phyloP scores from a whole-genome alignment of 2,888 invertebrate species.

The Acanthosepion esculentum region DNA sequence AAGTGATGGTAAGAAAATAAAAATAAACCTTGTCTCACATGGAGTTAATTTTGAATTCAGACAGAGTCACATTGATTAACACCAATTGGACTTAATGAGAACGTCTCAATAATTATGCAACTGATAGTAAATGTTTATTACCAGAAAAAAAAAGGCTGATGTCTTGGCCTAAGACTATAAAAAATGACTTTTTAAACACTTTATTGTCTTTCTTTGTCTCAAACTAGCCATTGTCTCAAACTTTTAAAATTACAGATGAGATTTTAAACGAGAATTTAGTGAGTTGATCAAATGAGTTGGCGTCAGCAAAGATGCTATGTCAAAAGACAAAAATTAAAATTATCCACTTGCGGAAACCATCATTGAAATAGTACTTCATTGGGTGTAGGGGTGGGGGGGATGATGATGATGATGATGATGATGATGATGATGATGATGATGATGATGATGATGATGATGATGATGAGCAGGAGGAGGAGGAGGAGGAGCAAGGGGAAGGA shows the following conservation, averaged over 20 bases:
- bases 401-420: no score
- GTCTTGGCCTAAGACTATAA: not conserved
- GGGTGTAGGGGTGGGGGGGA: no score
- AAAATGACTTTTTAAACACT: not conserved
- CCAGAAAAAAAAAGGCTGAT: not conserved
- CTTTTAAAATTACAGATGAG: not conserved
- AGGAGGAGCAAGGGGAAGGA: no score
- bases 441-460: no score
- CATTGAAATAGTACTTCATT: no score
- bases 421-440: no score
- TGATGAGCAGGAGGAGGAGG: no score
- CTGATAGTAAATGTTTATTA: not conserved
- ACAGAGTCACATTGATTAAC: not conserved
- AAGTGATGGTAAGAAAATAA: not conserved
- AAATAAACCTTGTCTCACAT: not conserved
- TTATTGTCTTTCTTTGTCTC: not conserved
- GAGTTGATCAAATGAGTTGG: not conserved
- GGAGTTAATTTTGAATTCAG: not conserved
- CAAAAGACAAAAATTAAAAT: no score
- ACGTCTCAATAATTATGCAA: not conserved
- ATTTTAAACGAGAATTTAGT: conserved; percentile 17
- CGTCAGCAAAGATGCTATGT: not conserved
- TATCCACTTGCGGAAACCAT: no score
- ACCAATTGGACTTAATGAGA: not conserved
- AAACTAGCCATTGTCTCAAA: not conserved